Percentiles rank a stretch among this genome's conserved stretches.
Evolutionary conservation across 2,113 vertebrate species (phyloP).

Genomic region (Macquaria ambigua): DNA sequence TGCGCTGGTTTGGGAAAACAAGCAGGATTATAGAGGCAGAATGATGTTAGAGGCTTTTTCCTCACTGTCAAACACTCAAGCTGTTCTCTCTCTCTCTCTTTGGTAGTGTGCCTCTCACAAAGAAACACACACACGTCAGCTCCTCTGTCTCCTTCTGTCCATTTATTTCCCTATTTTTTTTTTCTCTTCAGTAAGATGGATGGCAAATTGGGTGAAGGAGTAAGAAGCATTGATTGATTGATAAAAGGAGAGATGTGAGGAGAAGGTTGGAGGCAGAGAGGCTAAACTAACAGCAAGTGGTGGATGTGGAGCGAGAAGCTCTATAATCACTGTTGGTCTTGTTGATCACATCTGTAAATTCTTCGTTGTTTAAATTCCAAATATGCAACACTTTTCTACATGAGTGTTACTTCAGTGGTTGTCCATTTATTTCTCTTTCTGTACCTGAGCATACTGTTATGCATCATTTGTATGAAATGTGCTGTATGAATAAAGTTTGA

Average conservation of each 20-base stretch:
- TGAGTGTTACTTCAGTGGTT: no score
- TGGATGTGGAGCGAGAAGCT: not conserved
- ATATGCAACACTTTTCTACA: not conserved
- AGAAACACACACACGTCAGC: not conserved
- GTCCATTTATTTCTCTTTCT: not conserved
- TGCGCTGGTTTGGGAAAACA: slow-evolving; percentile 17
- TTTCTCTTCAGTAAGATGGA: slow-evolving; percentile 34
- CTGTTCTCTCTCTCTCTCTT: slow-evolving; percentile 4
- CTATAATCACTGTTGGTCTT: not conserved
- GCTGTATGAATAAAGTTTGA: not conserved
- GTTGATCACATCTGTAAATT: not conserved
- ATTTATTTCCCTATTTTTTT: slow-evolving; percentile 2
- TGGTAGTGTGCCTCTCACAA: not conserved
- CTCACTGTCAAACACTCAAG: not conserved
- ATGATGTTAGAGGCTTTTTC: slow-evolving; percentile 10
- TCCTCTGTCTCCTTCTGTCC: not conserved
- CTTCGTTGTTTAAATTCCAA: not conserved
- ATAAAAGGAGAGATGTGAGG: slow-evolving; percentile 34
- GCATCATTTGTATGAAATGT: not conserved
- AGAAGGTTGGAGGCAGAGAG: slow-evolving; percentile 16
- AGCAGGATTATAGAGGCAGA: slow-evolving; percentile 31
- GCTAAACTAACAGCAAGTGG: not conserved
- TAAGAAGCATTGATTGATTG: slow-evolving; percentile 52
- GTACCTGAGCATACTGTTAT: not conserved
- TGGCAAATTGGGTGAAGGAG: not conserved